phyloP scores from a whole-genome alignment of 2,113 vertebrate genomes.

The Hemicordylus capensis region DNA sequence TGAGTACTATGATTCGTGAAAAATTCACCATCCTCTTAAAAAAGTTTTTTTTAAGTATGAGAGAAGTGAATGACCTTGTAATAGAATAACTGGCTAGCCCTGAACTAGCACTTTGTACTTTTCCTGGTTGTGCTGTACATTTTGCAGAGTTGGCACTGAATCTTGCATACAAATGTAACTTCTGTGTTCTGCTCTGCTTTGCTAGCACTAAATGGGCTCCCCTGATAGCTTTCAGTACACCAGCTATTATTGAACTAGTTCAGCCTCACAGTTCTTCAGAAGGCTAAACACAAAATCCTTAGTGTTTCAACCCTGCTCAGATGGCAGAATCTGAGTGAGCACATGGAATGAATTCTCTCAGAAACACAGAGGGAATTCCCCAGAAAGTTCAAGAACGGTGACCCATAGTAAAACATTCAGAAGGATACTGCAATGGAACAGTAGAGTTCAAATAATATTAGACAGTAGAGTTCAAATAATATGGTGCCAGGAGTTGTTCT shows the following conservation, averaged over 20 bases:
- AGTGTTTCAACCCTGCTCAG: conserved; percentile 32
- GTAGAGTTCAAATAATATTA: not conserved
- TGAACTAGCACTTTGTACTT: conserved; percentile 26
- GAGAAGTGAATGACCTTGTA: conserved; percentile 32
- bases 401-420: conserved; percentile 26
- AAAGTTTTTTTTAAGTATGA: conserved; percentile 19
- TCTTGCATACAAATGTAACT: conserved; percentile 29
- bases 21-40: conserved; percentile 17
- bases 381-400: conserved; percentile 34
- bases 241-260: conserved; percentile 40
- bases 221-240: conserved; percentile 37
- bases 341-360: conserved; percentile 39
- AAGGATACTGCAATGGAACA: conserved; percentile 7
- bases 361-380: not conserved
- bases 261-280: conserved; percentile 47
- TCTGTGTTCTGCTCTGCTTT: conserved; percentile 37
- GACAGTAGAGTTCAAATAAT: not conserved
- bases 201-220: conserved; percentile 36
- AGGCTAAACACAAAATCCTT: conserved; percentile 28
- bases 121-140: conserved; percentile 35
- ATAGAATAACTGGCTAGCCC: conserved; percentile 30
- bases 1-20: conserved; percentile 12
- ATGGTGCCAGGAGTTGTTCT: not conserved
- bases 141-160: conserved; percentile 32
- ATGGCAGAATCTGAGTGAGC: conserved; percentile 10